phyloP scores from a whole-genome alignment of 2,888 invertebrate genomes.

The Cephus sareptanus region DNA sequence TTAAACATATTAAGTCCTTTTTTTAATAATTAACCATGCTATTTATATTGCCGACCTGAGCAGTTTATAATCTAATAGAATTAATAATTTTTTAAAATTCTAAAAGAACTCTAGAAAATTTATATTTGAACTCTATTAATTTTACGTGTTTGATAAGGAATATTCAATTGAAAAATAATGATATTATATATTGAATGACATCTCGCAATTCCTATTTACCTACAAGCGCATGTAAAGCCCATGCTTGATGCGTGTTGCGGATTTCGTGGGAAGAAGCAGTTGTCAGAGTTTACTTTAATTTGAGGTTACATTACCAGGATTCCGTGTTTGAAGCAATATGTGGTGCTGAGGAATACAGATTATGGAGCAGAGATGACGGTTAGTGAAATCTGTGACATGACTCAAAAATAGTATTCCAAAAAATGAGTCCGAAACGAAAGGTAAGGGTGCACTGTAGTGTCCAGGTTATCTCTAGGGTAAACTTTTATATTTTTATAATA shows the following conservation, averaged over 20 bases:
- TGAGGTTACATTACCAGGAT: neutral
- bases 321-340: neutral
- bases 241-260: neutral
- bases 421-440: slow-evolving; percentile 62
- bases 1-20: neutral
- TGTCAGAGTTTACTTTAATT: neutral
- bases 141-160: neutral
- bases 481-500: slow-evolving; percentile 8
- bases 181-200: neutral
- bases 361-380: neutral
- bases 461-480: neutral
- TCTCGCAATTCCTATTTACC: neutral
- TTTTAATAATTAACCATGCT: neutral
- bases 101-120: neutral
- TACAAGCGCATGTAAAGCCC: neutral
- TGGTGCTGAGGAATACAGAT: neutral
- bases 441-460: slow-evolving; percentile 34
- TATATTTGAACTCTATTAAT: neutral
- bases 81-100: neutral
- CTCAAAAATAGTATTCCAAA: slow-evolving; percentile 30
- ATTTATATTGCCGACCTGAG: neutral
- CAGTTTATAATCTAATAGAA: neutral
- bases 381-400: slow-evolving; percentile 14
- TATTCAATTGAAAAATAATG: neutral
- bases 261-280: neutral